Evolutionary conservation across 2,888 invertebrate species (phyloP), one percentile per base, ranked within the genome.

Genomic region (Eristalis intricaria): DNA sequence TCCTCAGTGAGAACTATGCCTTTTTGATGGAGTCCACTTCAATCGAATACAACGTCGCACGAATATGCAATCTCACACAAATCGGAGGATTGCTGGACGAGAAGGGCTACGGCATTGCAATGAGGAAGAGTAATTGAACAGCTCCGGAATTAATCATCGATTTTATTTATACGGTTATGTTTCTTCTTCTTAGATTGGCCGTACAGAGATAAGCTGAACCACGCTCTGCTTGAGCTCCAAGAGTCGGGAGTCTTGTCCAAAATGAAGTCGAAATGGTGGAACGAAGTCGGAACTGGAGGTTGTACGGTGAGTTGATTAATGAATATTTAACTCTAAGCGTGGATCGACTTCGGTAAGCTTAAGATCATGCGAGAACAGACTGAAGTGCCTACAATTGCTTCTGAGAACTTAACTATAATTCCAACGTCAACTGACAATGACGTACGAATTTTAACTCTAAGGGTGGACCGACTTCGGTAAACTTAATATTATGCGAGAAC

Each of bases 211-310:
- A 94, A 95, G 76, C 94, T 98, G 79, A 97, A 96, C 91, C 95
- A 96, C 89, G 97, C 97, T 61, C 95, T 98, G 86, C 94, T 98
- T 85, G 95, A 95, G 90, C 94, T 98, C 66, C 98, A 98, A 93
- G 98, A 98, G 93, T 95, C 95, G 63, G 98, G 98, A 43, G 94
- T 94, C 81, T 94, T 98, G 85, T 96, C 95, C 19, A 94, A 94
- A 89, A 94, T 98, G 93, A 97, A 97, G 93, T 95, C 95, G 88
- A 96, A 96, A 92, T 98, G 98, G 98, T 98, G 98, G 98, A 96
- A 96, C 90, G 96, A 97, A 93, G 95, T 96, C 91, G 94, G 96
- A 90, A 96, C 96, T 22, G 96, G 96, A 50, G 96, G 96, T 83
- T 96, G 96, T 90, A 93, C 94, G 90, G 96, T 96, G 93, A 93